Conservation (phyloP, 2,888 invertebrate genomes). For the Meteorus colon region DNA sequence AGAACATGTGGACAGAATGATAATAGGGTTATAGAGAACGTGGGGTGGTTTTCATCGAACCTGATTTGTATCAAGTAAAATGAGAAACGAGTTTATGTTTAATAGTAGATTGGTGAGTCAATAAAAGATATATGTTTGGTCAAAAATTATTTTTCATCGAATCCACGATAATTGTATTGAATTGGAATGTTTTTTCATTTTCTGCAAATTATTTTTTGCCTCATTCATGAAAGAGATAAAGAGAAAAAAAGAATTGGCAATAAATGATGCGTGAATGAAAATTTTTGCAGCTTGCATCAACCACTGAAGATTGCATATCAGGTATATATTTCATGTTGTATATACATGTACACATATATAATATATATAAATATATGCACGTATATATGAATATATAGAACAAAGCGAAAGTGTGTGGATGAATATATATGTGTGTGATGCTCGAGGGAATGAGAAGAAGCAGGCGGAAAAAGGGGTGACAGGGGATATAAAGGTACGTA, state of each 20-base stretch:
- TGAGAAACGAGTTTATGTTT: too few relatives aligned
- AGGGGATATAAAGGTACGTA: conserved; percentile 38
- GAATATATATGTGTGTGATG: conserved; percentile 33
- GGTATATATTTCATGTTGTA: background rate
- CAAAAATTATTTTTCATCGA: too few relatives aligned
- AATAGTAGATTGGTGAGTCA: too few relatives aligned
- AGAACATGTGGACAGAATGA: too few relatives aligned
- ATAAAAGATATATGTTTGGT: too few relatives aligned
- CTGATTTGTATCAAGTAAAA: too few relatives aligned
- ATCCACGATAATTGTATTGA: too few relatives aligned
- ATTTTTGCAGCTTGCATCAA: background rate
- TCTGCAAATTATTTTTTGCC: too few relatives aligned
- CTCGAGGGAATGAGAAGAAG: conserved; percentile 48
- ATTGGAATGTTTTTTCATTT: too few relatives aligned
- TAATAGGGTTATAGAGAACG: too few relatives aligned
- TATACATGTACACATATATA: background rate
- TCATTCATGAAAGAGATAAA: background rate
- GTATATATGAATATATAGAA: background rate
- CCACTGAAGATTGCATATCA: background rate
- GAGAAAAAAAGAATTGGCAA: conserved; percentile 22
- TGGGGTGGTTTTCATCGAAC: too few relatives aligned
- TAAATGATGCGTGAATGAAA: background rate
- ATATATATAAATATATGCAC: too few relatives aligned
- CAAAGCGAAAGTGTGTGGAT: background rate
- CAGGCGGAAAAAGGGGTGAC: conserved; percentile 44